phyloP scores from a whole-genome alignment of 1,140 invertebrate genomes.

The Rhopalosiphum maidis region DNA sequence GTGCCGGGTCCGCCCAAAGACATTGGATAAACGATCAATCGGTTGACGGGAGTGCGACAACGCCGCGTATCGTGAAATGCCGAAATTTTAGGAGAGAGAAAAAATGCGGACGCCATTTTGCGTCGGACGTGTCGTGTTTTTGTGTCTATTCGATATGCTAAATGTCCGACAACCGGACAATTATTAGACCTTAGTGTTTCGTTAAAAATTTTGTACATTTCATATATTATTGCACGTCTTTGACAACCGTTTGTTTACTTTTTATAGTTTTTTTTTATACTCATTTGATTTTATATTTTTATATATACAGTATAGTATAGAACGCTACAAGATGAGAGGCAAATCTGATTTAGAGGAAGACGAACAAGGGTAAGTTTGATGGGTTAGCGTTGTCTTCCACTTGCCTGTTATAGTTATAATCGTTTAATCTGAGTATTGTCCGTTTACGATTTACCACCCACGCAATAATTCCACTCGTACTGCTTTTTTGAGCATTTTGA shows the following conservation, averaged over 20 bases:
- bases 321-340: slow-evolving; percentile 64
- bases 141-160: slow-evolving; percentile 51
- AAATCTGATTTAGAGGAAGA: slow-evolving; percentile 69
- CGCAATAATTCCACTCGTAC: background rate
- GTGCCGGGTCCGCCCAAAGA: background rate
- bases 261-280: slow-evolving; percentile 38
- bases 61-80: slow-evolving; percentile 47
- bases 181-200: slow-evolving; percentile 49
- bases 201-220: slow-evolving; percentile 53
- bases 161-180: slow-evolving; percentile 55
- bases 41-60: slow-evolving; percentile 31
- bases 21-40: slow-evolving; percentile 41
- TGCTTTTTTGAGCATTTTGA: background rate
- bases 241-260: slow-evolving; percentile 55
- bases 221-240: slow-evolving; percentile 52
- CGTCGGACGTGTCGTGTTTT: slow-evolving; percentile 57
- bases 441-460: background rate
- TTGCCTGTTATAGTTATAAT: background rate
- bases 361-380: slow-evolving; percentile 65
- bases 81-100: slow-evolving; percentile 57
- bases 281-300: slow-evolving; percentile 56
- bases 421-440: background rate
- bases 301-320: slow-evolving; percentile 35
- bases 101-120: slow-evolving; percentile 57
- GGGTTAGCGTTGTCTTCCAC: background rate